Base-by-base conservation (phyloP, 2,797 vertebrate species). In the Holocentrus rufus region DNA sequence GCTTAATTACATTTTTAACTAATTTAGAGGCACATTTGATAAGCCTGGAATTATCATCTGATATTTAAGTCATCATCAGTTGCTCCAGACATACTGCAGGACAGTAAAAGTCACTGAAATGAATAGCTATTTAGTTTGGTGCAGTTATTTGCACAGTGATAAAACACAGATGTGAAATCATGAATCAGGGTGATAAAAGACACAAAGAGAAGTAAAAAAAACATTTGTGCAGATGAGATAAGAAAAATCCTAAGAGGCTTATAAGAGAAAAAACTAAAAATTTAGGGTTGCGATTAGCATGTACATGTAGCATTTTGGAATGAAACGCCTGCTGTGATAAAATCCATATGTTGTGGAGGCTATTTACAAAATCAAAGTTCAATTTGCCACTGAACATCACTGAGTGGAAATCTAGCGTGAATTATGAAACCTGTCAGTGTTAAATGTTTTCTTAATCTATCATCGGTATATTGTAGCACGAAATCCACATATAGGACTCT, bases 401-500 rank as follows among this genome's bases (percentile, higher is more conserved):
- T 9, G 8, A 31, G 13, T 31, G 4, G 36, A 14, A 65, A 20
- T 56, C 15, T 30, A 44, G 14, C 23, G 4, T 22, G 47, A 50
- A 39, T 36, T 3, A 23, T 15, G 47, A 65, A 56, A 64, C 8
- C 44, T 36, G 54, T 75, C 65, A n/a, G 56, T 0, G 10, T 27
- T 20, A 11, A 42, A 39, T 58, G 18, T 15, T 63, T 69, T 34
- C 46, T 58, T 18, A 64, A 77, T 84, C 75, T 62, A 73, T 80
- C 75, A 59, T 27, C 42, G 2, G 23, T 49, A 46, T 60, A 73
- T 69, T 58, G 53, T 69, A 55, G 78, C 63, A 56, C 70, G 57
- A 81, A 79, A 65, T 74, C 36, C 76, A 73, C 78, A 79, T 69
- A 54, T 69, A 72, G 55, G 57, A 56, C 9, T 34, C 25, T 0